A percentile compares a stretch with the other conserved stretches of the same genome.
Evolutionary conservation across 2,113 vertebrate genomes (phyloP).

Genomic region (Phylloscopus whistleri): DNA sequence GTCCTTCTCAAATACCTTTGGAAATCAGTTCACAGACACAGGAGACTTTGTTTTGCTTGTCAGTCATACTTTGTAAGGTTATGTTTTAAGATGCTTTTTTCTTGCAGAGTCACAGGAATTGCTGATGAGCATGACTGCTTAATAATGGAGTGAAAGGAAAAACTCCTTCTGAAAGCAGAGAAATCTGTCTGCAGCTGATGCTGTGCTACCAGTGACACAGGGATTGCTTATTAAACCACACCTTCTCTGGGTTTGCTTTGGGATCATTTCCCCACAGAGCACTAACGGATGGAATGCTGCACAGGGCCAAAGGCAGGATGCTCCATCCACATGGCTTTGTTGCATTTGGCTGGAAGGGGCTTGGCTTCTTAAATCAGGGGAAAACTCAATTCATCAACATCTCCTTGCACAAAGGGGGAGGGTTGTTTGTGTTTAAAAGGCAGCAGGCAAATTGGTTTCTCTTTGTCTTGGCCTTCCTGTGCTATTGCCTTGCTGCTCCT

Average conservation of each 20-base stretch:
- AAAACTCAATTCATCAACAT: neutral
- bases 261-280: neutral
- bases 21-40: constrained; percentile 28
- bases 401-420: neutral
- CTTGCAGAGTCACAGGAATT: neutral
- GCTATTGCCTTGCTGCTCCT: neutral
- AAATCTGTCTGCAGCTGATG: neutral
- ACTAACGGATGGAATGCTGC: neutral
- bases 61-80: constrained; percentile 11
- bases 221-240: neutral
- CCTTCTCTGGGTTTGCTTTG: neutral
- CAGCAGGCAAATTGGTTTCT: constrained; percentile 12
- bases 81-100: constrained; percentile 24
- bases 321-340: neutral
- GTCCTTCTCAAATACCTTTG: neutral
- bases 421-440: neutral
- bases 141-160: neutral
- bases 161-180: neutral
- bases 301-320: neutral
- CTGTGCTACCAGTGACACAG: neutral
- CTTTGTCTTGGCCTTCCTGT: constrained; percentile 18
- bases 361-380: neutral
- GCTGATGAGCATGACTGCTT: neutral
- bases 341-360: neutral
- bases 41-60: constrained; percentile 18